A percentile compares a stretch with the other conserved stretches of the same genome.
phyloP scores from a whole-genome alignment of 1,140 invertebrate species.

The Drosophila gunungcola region DNA sequence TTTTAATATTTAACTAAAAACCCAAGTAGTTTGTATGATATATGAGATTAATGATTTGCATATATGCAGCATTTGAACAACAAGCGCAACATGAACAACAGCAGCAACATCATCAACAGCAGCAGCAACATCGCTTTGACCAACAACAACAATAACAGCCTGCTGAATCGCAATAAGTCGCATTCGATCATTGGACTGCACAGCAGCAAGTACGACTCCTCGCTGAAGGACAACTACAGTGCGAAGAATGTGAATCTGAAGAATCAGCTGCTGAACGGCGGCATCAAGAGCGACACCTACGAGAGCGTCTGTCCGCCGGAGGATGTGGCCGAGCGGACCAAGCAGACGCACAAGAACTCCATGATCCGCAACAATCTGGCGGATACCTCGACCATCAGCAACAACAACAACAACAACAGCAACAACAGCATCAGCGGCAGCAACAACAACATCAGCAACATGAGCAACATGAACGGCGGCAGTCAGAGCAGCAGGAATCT shows the following conservation, averaged over 20 bases:
- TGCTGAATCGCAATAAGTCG: conserved; percentile 79
- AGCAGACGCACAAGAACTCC: conserved; percentile 79
- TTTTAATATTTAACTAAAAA: too few species aligned
- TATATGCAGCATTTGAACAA: conserved; percentile 70
- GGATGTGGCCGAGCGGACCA: conserved; percentile 80
- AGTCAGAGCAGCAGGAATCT: conserved; percentile 67
- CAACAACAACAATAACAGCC: conserved; percentile 57
- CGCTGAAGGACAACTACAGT: conserved; percentile 69
- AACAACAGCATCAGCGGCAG: conserved; percentile 45
- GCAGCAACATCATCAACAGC: conserved; percentile 39
- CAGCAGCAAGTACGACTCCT: conserved; percentile 76
- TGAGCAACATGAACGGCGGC: conserved; percentile 42
- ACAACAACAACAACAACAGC: conserved; percentile 20
- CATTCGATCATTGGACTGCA: conserved; percentile 79
- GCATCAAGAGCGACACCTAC: conserved; percentile 84
- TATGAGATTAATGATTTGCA: too few species aligned
- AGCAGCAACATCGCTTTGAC: conserved; percentile 32
- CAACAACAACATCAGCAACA: conserved; percentile 39
- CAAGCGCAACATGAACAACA: conserved; percentile 60
- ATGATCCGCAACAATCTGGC: conserved; percentile 79
- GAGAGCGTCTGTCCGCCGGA: conserved; percentile 84
- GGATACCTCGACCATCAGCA: conserved; percentile 20
- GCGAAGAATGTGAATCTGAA: conserved; percentile 73
- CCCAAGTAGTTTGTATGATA: too few species aligned
- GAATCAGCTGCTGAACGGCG: conserved; percentile 65